Evolutionary conservation across 2,113 vertebrate species (phyloP).

Genomic region (Pelecanoides urinatrix): DNA sequence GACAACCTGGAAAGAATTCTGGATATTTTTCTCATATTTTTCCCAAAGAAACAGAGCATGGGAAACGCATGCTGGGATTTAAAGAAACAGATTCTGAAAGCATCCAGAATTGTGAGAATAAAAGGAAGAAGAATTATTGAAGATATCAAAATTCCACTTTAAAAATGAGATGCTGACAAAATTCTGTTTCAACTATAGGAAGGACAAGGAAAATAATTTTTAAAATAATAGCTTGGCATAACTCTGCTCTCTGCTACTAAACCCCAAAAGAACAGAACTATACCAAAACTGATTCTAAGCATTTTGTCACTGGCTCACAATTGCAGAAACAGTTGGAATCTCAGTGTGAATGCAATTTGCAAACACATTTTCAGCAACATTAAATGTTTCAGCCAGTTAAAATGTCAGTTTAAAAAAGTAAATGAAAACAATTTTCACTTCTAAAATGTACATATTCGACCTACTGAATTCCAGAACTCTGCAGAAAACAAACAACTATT

Average conservation of each 20-base stretch:
- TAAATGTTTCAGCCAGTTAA: neutral
- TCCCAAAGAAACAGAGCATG: neutral
- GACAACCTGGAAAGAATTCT: neutral
- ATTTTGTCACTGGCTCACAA: neutral
- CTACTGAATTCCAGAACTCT: neutral
- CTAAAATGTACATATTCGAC: neutral
- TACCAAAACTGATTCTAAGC: neutral
- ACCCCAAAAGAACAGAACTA: neutral
- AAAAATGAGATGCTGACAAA: slow-evolving; percentile 1
- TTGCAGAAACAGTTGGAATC: neutral
- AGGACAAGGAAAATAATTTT: neutral
- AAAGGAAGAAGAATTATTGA: neutral
- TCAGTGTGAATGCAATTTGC: neutral
- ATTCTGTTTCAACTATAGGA: neutral
- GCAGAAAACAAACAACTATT: neutral
- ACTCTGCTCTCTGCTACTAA: neutral
- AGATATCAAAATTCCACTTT: neutral
- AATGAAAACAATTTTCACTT: neutral
- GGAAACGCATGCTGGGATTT: neutral
- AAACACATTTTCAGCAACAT: neutral
- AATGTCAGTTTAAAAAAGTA: neutral
- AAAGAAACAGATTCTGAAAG: neutral
- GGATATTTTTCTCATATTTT: neutral
- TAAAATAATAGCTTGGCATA: neutral
- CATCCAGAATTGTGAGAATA: neutral